Percentiles rank a stretch among this genome's conserved stretches.
Evolutionary conservation across 1,140 invertebrate species (phyloP).

Genomic region (Triops cancriformis): DNA sequence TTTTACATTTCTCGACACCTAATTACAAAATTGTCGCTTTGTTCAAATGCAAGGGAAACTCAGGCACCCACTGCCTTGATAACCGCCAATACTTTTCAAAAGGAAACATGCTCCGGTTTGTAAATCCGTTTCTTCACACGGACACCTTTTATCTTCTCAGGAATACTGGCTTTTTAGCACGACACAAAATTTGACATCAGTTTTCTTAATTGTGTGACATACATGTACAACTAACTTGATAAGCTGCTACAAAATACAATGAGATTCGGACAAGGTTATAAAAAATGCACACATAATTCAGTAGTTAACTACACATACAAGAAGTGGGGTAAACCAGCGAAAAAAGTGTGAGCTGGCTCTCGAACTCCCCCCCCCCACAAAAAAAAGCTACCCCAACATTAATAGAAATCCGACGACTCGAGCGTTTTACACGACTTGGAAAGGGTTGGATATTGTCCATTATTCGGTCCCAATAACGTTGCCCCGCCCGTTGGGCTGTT

Average conservation of each 20-base stretch:
- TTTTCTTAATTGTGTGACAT: too few relatives aligned
- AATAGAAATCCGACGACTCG: conserved; percentile 90
- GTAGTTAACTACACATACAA: background rate
- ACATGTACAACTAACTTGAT: background rate
- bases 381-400: conserved; percentile 39
- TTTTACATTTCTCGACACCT: too few relatives aligned
- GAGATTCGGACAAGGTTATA: background rate
- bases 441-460: conserved; percentile 53
- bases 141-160: too few relatives aligned
- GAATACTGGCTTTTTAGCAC: too few relatives aligned
- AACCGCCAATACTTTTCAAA: too few relatives aligned
- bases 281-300: conserved; percentile 1
- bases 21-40: too few relatives aligned
- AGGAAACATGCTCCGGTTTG: too few relatives aligned
- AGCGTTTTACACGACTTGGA: conserved; percentile 90
- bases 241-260: background rate
- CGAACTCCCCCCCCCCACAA: background rate
- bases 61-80: too few relatives aligned
- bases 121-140: too few relatives aligned
- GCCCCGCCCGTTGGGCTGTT: conserved; percentile 15
- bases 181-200: too few relatives aligned
- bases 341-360: background rate
- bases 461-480: conserved; percentile 38
- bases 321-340: background rate
- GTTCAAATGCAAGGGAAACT: too few relatives aligned